Evolutionary conservation across 2,888 invertebrate species (phyloP), one percentile per base, ranked within the genome.

Genomic region (Agrilus mali): DNA sequence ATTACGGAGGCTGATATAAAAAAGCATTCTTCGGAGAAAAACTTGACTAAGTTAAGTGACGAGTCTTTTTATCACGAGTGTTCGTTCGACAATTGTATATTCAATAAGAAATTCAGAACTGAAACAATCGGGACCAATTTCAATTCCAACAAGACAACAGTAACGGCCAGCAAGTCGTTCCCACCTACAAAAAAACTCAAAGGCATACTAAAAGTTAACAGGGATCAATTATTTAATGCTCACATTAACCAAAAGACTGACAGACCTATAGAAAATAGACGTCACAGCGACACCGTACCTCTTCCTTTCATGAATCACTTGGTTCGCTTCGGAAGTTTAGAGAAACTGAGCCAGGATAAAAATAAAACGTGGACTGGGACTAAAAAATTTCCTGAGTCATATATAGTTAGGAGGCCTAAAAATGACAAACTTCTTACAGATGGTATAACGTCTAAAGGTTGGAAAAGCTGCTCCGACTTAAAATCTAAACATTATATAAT

Each of bases 261-360:
- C 27, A 27, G 10, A 27, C 8, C 27, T 10, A 27, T 27, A 27
- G 27, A 41, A n/a, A 64, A 62, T 44, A 65, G 67, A 47, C 58
- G 73, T 4, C 71, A 72, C 52, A 71, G 68, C 52, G 75, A 76
- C 60, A 70, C 74, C 35, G 57, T 71, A 8, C 66, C 66, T 42
- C 73, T 71, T 52, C 70, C 73, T 13, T 60, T 64, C 40, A 60
- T 61, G 49, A 60, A 58, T 55, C 70, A 68, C 49, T 65, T 65
- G 44, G 70, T 75, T 34, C 59, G 63, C 45, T 65, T 61, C 51
- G 65, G 64, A 45, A 68, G 66, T 52, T 53, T 67, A 40, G 70
- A 69, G 35, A 60, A 66, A 43, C 52, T 63, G 31, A 61, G 56
- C 13, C 48, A 55, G 42, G 50, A 51, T 22, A 52, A 50, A 42